A percentile compares a stretch with the other conserved stretches of the same genome.
These are phyloP conservation scores for Aphis gossypii DNA, from an alignment of 1,140 invertebrate genomes.

Conservation along the genomic window DNA sequence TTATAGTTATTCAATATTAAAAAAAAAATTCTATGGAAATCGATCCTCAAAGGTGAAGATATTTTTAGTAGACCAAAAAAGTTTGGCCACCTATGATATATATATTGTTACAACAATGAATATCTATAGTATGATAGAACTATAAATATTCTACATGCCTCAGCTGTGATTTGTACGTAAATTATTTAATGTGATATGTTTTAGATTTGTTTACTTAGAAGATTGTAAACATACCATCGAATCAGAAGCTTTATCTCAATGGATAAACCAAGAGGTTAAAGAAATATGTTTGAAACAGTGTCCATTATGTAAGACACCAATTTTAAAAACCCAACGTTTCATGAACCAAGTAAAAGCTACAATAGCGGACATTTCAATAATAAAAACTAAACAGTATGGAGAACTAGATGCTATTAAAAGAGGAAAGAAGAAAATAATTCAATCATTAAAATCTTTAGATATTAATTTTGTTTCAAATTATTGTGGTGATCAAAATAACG, in stretches of 20 bases:
- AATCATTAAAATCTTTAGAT: background rate
- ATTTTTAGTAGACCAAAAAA: too few relatives aligned
- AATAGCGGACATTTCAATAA: constrained; percentile 67
- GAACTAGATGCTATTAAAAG: constrained; percentile 13
- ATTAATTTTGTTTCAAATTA: background rate
- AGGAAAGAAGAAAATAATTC: background rate
- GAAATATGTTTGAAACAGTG: constrained; percentile 70
- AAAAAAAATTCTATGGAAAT: too few relatives aligned
- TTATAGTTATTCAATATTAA: too few relatives aligned
- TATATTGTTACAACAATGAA: background rate
- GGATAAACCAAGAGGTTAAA: constrained; percentile 65
- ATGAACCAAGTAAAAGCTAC: constrained; percentile 69
- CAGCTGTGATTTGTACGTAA: background rate
- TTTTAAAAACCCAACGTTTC: constrained; percentile 71
- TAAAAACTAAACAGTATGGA: constrained; percentile 68
- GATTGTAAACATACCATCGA: constrained; percentile 74
- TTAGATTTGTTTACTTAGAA: constrained; percentile 70
- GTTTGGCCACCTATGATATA: too few relatives aligned
- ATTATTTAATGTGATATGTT: constrained; percentile 42
- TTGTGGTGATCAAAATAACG: background rate
- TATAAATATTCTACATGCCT: background rate
- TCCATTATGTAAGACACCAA: constrained; percentile 71
- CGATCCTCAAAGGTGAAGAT: too few relatives aligned
- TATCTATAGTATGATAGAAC: background rate
- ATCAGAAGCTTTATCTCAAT: constrained; percentile 67